These are phyloP conservation scores for Cephus sareptanus DNA, from an alignment of 2,888 invertebrate species.

Conservation along the genomic window DNA sequence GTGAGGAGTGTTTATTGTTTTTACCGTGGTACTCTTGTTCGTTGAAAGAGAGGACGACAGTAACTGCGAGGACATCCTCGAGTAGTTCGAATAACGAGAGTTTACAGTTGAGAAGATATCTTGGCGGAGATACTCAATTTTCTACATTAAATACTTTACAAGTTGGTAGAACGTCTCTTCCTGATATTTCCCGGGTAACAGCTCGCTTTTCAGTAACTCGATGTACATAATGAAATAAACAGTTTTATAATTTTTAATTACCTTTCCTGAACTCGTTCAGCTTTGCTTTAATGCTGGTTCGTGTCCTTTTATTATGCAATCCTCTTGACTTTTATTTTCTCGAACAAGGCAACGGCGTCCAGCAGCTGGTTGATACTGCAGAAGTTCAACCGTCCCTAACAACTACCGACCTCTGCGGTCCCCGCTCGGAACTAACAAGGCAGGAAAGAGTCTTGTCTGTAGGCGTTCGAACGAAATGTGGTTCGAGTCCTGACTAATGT, in stretches of 20 bases:
- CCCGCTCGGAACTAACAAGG: background rate
- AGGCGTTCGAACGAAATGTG: background rate
- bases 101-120: background rate
- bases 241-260: slow-evolving; percentile 3
- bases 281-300: background rate
- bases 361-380: background rate
- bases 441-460: background rate
- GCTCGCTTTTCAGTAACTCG: background rate
- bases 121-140: background rate
- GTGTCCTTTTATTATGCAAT: background rate
- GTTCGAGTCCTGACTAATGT: background rate
- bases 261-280: background rate
- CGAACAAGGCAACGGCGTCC: background rate
- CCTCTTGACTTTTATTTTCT: background rate
- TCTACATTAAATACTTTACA: background rate
- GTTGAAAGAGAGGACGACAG: background rate
- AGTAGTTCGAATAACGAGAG: background rate
- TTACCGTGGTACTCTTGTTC: background rate
- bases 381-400: background rate
- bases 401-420: background rate
- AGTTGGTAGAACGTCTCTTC: background rate
- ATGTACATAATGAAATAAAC: background rate
- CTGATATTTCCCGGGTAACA: background rate
- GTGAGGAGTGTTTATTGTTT: slow-evolving; percentile 14
- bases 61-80: background rate